Conservation (phyloP, 2,888 invertebrate species). For the Diloba caeruleocephala region DNA sequence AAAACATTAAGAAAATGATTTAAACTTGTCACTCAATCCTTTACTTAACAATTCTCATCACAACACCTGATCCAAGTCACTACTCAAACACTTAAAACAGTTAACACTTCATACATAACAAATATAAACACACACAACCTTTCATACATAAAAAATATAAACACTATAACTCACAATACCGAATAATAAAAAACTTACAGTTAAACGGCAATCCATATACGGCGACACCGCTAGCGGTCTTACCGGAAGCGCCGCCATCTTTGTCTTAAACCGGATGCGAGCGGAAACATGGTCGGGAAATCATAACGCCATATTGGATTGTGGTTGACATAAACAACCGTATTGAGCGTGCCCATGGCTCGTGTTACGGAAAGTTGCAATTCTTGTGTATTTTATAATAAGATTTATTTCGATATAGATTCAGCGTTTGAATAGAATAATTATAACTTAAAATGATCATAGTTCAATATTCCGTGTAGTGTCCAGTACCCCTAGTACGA, state of each 20-base stretch:
- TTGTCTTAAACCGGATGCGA: constrained; percentile 55
- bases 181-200: constrained; percentile 48
- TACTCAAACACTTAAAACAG: too few species aligned
- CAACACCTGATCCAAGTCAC: too few species aligned
- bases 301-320: constrained; percentile 61
- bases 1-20: too few species aligned
- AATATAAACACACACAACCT: not conserved
- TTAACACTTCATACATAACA: too few species aligned
- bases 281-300: constrained; percentile 64
- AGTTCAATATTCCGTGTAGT: too few species aligned
- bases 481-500: too few species aligned
- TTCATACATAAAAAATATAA: not conserved
- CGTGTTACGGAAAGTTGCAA: constrained; percentile 41
- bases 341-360: constrained; percentile 17
- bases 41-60: too few species aligned
- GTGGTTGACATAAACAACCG: constrained; percentile 45
- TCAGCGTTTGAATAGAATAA: constrained; percentile 5
- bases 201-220: constrained; percentile 43
- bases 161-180: not conserved
- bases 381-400: constrained; percentile 15
- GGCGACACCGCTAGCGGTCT: constrained; percentile 54
- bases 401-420: constrained; percentile 15
- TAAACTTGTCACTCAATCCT: too few species aligned
- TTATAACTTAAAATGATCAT: not conserved
- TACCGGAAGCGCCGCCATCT: constrained; percentile 64